Base-by-base conservation (phyloP, 2,113 vertebrate genomes). In the Triplophysa rosa region DNA sequence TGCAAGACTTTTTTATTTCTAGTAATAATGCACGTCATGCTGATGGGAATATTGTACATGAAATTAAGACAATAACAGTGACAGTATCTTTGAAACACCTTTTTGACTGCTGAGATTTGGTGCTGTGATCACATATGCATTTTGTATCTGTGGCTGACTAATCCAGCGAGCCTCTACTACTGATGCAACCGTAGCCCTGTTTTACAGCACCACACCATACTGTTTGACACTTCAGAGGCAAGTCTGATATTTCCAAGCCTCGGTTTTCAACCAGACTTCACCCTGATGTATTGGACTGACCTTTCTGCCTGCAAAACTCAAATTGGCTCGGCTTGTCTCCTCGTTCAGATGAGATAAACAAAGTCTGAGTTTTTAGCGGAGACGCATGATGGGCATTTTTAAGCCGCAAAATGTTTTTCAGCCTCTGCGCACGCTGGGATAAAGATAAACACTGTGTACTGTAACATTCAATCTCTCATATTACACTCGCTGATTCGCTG, bases 231-330 rank as follows among this genome's bases (percentile, higher is more conserved):
- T 77, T 75, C 49, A 9, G 74, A 14, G 17, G 63, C 8, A 8
- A 63, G 70, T 40, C 42, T 84, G 68, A 67, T 65, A 67, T 79
- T 75, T 80, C 68, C 17, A 10, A 23, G 47, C 11, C 68, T 67
- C 33, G 68, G 67, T 79, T 54, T 77, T 61, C 63, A 24, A 21
- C 26, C 13, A 68, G 47, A 65, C 49, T 49, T 72, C 69, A 75
- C 59, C 65, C 75, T 71, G 71, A 82, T 79, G 58, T 64, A 79
- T 82, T 78, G 78, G 26, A 7, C 19, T 84, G 76, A 82, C 80
- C 83, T 84, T 84, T 82, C 40, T 45, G 62, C 65, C 66, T 79
- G 42, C 63, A 69, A 79, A 82, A 76, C 71, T 79, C 70, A 19
- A 79, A 58, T 45, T 77, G 74, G 40, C 59, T 74, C 4, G 58